Conservation (phyloP, 2,888 invertebrate genomes). For the Gandaritis pyraliata region DNA sequence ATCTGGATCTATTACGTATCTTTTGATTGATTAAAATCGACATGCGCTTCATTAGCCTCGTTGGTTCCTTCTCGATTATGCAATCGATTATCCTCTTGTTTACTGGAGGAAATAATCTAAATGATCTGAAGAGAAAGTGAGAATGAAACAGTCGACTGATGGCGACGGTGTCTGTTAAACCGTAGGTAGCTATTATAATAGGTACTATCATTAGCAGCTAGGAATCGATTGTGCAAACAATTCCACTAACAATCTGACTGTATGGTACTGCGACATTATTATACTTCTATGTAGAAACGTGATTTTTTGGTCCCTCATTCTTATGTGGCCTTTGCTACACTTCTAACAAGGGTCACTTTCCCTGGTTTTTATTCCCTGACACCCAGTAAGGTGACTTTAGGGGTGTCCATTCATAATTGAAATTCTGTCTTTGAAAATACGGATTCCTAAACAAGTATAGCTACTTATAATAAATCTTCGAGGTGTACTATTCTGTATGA, state of each 20-base stretch:
- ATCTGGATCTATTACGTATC: conserved; percentile 22
- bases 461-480: too few species aligned
- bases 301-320: not conserved
- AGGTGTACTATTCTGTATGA: not conserved
- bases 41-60: conserved; percentile 23
- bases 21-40: conserved; percentile 16
- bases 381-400: too few species aligned
- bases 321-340: too few species aligned
- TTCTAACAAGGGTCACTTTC: too few species aligned
- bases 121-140: conserved; percentile 6
- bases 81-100: conserved; percentile 22
- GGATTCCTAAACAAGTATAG: too few species aligned
- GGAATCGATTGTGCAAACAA: conserved; percentile 7
- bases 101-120: conserved; percentile 22
- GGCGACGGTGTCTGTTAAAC: not conserved
- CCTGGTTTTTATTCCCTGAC: too few species aligned
- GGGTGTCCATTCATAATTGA: too few species aligned
- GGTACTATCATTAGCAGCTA: not conserved
- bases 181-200: not conserved
- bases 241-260: not conserved
- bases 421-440: not conserved
- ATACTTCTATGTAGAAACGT: not conserved
- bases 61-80: conserved; percentile 13
- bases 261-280: not conserved
- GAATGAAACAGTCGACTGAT: not conserved